Conservation (phyloP, 2,888 invertebrate species). For the Macrosiphum euphorbiae region DNA sequence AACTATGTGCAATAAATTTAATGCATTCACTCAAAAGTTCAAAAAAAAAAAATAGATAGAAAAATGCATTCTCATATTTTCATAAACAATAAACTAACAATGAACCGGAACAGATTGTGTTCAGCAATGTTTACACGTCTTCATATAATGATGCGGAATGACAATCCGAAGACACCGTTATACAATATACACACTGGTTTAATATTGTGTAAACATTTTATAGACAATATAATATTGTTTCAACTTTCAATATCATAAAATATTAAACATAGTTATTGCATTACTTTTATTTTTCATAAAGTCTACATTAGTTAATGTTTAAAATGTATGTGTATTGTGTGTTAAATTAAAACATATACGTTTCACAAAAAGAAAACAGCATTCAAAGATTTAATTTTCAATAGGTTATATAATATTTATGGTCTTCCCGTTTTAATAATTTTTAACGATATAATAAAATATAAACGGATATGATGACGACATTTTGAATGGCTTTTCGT, state of each 20-base stretch:
- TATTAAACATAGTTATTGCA: background rate
- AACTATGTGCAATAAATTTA: background rate
- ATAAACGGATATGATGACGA: constrained; percentile 49
- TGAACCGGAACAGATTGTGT: constrained; percentile 63
- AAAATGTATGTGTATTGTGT: background rate
- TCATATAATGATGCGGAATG: constrained; percentile 43
- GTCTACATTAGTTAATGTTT: background rate
- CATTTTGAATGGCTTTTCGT: constrained; percentile 29
- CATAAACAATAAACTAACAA: constrained; percentile 57
- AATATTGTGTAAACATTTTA: constrained; percentile 17
- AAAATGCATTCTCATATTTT: constrained; percentile 47
- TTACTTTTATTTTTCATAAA: constrained; percentile 2
- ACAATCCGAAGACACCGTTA: constrained; percentile 55
- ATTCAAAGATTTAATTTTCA: constrained; percentile 5
- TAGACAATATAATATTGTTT: constrained; percentile 27
- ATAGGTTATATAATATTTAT: background rate
- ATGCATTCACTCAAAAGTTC: constrained; percentile 32
- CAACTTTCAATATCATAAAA: background rate
- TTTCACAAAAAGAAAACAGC: background rate
- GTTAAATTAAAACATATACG: background rate
- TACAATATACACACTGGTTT: constrained; percentile 23
- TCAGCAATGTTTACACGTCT: constrained; percentile 58
- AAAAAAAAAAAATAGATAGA: background rate
- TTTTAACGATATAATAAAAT: constrained; percentile 33
- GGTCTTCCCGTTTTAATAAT: constrained; percentile 6